A percentile compares a stretch with the other conserved stretches of the same genome.
phyloP scores from a whole-genome alignment of 2,797 vertebrate genomes.

The Sebastes iracundus region DNA sequence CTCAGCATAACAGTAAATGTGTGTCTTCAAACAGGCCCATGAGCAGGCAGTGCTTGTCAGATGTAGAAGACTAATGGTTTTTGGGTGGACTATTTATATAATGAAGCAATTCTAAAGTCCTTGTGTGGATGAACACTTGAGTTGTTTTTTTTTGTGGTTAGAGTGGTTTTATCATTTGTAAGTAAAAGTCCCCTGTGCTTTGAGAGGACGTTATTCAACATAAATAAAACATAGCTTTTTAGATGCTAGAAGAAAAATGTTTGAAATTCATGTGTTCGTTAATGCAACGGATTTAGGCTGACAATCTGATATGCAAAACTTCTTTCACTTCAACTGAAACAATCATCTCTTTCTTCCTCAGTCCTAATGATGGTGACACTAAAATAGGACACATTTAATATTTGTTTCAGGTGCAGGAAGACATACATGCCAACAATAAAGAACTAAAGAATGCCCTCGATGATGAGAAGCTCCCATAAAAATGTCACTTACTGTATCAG shows the following conservation, averaged over 20 bases:
- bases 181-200: slow-evolving; percentile 13
- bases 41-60: slow-evolving; percentile 52
- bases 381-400: not conserved
- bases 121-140: slow-evolving; percentile 27
- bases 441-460: not conserved
- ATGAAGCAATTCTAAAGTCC: slow-evolving; percentile 47
- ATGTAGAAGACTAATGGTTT: slow-evolving; percentile 58
- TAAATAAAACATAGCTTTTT: slow-evolving; percentile 16
- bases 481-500: not conserved
- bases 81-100: slow-evolving; percentile 55
- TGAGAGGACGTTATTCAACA: slow-evolving; percentile 5
- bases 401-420: not conserved
- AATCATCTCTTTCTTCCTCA: not conserved
- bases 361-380: not conserved
- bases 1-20: slow-evolving; percentile 53
- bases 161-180: slow-evolving; percentile 29
- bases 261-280: not conserved
- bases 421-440: not conserved
- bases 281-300: not conserved
- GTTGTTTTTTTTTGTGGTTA: slow-evolving; percentile 17
- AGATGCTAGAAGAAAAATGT: not conserved
- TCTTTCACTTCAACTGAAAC: not conserved
- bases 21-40: slow-evolving; percentile 47
- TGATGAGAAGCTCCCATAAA: not conserved
- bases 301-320: not conserved